These are phyloP conservation scores for Ooceraea biroi DNA, from an alignment of 1,140 invertebrate genomes.

Conservation along the genomic window DNA sequence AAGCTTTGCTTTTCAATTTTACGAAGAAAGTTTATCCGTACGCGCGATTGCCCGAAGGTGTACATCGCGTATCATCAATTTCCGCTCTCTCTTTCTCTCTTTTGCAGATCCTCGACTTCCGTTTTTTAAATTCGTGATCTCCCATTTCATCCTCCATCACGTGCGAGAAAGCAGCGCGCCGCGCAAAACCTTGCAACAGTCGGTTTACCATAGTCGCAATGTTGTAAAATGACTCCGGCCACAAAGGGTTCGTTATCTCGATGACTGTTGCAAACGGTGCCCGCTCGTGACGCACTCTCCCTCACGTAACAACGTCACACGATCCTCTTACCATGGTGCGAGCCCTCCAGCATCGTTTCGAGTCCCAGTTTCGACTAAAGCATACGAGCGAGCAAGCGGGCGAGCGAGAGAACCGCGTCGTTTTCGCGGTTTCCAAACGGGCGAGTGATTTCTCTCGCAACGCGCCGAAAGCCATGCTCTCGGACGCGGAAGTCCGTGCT, in stretches of 20 bases:
- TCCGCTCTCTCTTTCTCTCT: too few relatives aligned
- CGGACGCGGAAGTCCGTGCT: not conserved
- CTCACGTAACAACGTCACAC: conserved; percentile 32
- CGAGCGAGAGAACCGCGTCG: not conserved
- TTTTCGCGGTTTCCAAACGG: conserved; percentile 11
- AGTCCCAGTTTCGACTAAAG: not conserved
- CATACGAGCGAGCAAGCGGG: not conserved
- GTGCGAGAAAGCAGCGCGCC: not conserved
- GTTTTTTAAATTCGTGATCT: conserved; percentile 11
- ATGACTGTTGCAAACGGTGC: conserved; percentile 55
- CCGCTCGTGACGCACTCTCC: not conserved
- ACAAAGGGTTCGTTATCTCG: conserved; percentile 56
- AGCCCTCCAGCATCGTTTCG: conserved; percentile 17
- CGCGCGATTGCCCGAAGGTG: not conserved
- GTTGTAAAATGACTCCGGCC: conserved; percentile 49
- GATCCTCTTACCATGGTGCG: conserved; percentile 10
- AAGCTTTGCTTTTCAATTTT: conserved; percentile 5
- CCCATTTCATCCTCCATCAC: conserved; percentile 1
- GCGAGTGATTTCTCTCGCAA: not conserved
- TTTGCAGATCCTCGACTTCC: not conserved
- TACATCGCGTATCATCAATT: conserved; percentile 2
- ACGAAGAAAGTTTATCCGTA: not conserved
- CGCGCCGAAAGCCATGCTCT: not conserved
- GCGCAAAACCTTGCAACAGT: not conserved
- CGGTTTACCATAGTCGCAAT: not conserved